Conservation (phyloP, 92 coral and sea anemone genomes). For the Pocillopora meandrina region DNA sequence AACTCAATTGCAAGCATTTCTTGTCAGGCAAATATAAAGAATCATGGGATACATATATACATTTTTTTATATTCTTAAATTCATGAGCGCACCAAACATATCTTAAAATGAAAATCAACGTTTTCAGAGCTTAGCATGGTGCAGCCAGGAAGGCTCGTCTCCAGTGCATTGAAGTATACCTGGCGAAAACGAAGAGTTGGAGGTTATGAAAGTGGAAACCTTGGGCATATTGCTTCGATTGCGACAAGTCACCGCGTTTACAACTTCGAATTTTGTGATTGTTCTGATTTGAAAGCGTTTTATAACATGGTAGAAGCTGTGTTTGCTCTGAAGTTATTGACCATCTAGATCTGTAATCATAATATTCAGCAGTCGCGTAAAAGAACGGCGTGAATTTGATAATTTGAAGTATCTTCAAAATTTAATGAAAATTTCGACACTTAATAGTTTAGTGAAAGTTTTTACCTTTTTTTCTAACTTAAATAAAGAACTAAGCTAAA, state of each 20-base stretch:
- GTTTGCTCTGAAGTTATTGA: slow-evolving; percentile 1
- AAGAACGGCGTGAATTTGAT: not conserved
- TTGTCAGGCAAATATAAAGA: too few species aligned
- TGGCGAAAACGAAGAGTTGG: slow-evolving; percentile 33
- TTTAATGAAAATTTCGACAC: too few species aligned
- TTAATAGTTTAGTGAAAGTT: too few species aligned
- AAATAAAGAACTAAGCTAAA: too few species aligned
- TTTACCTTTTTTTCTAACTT: too few species aligned
- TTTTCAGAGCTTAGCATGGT: slow-evolving; percentile 60
- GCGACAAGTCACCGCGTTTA: slow-evolving; percentile 41
- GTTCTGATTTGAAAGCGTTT: slow-evolving; percentile 40
- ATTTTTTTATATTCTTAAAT: too few species aligned
- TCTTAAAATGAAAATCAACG: too few species aligned
- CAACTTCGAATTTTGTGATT: slow-evolving; percentile 48
- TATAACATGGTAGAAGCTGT: slow-evolving; percentile 57
- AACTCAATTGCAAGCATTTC: too few species aligned
- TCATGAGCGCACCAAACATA: too few species aligned
- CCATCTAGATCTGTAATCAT: not conserved
- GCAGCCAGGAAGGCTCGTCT: slow-evolving; percentile 66
- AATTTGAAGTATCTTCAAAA: too few species aligned
- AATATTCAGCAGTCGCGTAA: not conserved
- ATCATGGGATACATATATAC: too few species aligned
- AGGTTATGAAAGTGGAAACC: slow-evolving; percentile 49
- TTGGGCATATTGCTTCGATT: slow-evolving; percentile 44
- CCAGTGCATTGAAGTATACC: slow-evolving; percentile 38